Conservation (phyloP, 2,797 vertebrate genomes). For the Thaleichthys pacificus region DNA sequence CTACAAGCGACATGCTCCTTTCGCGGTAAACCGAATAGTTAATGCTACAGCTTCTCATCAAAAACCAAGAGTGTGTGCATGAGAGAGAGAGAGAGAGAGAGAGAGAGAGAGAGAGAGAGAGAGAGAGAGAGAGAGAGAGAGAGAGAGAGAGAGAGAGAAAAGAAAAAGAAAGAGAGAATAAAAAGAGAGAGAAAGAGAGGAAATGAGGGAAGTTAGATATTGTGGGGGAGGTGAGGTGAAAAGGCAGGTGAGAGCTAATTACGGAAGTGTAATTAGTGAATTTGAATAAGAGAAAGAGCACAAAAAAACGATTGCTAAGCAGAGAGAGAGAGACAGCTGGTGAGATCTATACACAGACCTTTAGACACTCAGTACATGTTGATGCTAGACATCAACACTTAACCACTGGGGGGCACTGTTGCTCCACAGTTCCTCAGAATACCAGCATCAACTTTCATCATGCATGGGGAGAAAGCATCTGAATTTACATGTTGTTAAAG, state of each 20-base stretch:
- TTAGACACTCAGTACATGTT: not conserved
- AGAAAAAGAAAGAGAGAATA: too few relatives aligned
- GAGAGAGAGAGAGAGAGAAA: not conserved
- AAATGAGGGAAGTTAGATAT: too few relatives aligned
- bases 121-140: not conserved
- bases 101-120: too few relatives aligned
- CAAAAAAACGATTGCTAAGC: not conserved
- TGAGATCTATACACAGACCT: not conserved
- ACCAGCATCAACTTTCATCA: not conserved
- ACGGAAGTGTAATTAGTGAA: not conserved
- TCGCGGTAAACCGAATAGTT: constrained; percentile 27
- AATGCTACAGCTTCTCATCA: not conserved
- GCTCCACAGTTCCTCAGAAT: constrained; percentile 38
- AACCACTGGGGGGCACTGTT: constrained; percentile 67
- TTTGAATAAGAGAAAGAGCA: not conserved
- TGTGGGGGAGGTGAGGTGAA: not conserved
- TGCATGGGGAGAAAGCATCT: not conserved
- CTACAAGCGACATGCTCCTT: constrained; percentile 43
- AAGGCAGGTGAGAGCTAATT: not conserved
- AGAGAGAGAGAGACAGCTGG: not conserved
- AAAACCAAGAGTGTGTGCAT: not conserved
- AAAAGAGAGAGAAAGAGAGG: too few relatives aligned
- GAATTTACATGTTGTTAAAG: constrained; percentile 36
- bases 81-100: too few relatives aligned
- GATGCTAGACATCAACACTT: not conserved